Evolutionary conservation across 2,113 vertebrate genomes (phyloP).

Genomic region (Ammodramus savannarum): DNA sequence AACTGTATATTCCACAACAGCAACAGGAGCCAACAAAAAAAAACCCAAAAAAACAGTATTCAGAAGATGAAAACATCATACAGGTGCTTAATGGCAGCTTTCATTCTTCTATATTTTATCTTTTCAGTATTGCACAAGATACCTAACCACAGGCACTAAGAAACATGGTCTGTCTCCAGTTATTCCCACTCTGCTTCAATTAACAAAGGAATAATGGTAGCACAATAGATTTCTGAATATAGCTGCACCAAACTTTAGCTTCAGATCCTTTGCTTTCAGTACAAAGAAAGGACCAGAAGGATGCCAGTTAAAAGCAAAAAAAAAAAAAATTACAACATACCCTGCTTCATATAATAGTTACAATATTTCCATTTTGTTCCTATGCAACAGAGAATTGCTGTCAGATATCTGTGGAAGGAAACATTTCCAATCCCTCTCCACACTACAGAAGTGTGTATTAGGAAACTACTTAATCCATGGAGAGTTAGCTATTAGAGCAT

Average conservation of each 20-base stretch:
- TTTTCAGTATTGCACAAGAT: background rate
- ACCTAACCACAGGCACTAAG: background rate
- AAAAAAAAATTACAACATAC: background rate
- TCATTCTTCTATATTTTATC: background rate
- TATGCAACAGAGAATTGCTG: background rate
- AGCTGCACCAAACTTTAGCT: slow-evolving; percentile 2
- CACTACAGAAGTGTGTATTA: background rate
- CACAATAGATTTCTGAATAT: background rate
- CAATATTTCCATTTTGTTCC: background rate
- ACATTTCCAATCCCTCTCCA: background rate
- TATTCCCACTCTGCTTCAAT: background rate
- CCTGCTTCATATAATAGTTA: background rate
- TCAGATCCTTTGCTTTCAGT: background rate
- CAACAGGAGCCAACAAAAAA: background rate
- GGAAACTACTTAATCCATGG: background rate
- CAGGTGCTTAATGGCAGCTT: slow-evolving; percentile 13
- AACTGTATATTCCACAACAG: background rate
- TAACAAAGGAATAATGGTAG: slow-evolving; percentile 1
- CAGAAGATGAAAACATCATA: background rate
- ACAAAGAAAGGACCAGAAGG: background rate
- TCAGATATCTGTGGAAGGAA: background rate
- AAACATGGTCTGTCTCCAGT: background rate
- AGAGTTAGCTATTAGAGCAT: background rate
- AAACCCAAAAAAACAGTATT: background rate
- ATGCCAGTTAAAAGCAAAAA: background rate